Base-by-base conservation (phyloP, 2,797 vertebrate species). In the Oryzias sinensis region DNA sequence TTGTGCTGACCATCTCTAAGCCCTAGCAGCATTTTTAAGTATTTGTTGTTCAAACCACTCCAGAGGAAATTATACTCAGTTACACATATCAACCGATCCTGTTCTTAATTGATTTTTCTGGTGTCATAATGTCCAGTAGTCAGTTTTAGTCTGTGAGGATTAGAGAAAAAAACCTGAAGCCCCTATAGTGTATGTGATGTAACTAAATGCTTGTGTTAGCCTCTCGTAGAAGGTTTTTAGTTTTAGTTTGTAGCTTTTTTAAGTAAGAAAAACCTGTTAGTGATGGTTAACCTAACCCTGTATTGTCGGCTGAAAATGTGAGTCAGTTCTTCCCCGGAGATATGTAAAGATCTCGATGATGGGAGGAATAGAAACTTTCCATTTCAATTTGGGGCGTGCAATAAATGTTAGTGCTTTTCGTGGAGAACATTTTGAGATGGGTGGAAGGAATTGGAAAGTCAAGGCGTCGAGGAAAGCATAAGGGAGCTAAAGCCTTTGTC, bases 31-130 rank as follows among this genome's bases (percentile, higher is more conserved):
- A 60, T 84, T 87, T 81, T 22, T 33, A 72, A 86, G 82, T 83
- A 78, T 88, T 89, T 88, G 74, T 81, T 86, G 82, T 74, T 57
- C 52, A 56, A 66, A 44, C 24, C 76, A 74, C 85, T 88, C 67
- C 33, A 80, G 70, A 62, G 62, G 62, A 75, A 80, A 81, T 81
- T 2, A 61, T 81, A 88, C 87, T 87, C 59, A 83, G 69, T 86
- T 86, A 84, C 40, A 56, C 14, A 59, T 79, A 70, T 50, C 27
- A 72, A 42, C 72, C 48, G 54, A 56, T 22, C 20, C 33, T 22
- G 40, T 63, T 53, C 55, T 45, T 66, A 50, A 78, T 74, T 50
- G 53, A 16, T 67, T 67, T 4, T 45, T 9, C 43, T 6, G 42
- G 42, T 49, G 29, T 44, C 5, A 43, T 43, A 50, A 55, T 41